Base-by-base conservation (phyloP, 2,888 invertebrate species). In the Metacarcinus magister region DNA sequence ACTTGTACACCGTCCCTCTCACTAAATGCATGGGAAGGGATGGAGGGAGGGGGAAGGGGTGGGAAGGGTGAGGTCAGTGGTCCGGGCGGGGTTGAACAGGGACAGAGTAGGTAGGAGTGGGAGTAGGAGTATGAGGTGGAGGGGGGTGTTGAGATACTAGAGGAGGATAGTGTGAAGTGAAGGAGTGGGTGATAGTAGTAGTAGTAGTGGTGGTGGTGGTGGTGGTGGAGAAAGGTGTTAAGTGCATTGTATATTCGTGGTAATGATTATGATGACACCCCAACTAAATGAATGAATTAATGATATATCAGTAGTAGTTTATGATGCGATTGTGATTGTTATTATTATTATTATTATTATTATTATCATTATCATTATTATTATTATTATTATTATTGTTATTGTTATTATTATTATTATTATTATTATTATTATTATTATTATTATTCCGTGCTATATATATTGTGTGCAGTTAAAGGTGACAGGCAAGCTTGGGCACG, bases 401-500 rank as follows among this genome's bases (percentile, higher is more conserved):
- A 93, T 28, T 93, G 8, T 8, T 32, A 93, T 19, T 67, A 19
- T 19, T 67, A 67, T 19, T 67, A 13, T 19, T 67, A 19, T 19
- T 67, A 67, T n/a, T 67, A 67, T 48, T 92, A 92, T 23, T 92
- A 46, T 48, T 92, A 92, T 48, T 92, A 92, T 48, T 48, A 92
- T 32, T 92, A 92, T 48, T 48, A 92, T 48, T 48, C 46, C 46
- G 39, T 48, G 8, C 46, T 46, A 23, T 46, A 39, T 39, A 39
- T 48, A 92, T 48, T 48, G 48, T 23, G 39, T 48, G 8, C 46
- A 46, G 7, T 46, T 60, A 39, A 28, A 8, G 82, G 82, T 82
- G 8, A 82, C 19, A 67, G 67, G 67, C n/a, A 23, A 32, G 28
- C 10, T 0, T 28, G 32, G 32, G 82, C 32, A 82, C 8, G 32